Conservation (phyloP, 2,888 invertebrate species). For the Podabrus alpinus region DNA sequence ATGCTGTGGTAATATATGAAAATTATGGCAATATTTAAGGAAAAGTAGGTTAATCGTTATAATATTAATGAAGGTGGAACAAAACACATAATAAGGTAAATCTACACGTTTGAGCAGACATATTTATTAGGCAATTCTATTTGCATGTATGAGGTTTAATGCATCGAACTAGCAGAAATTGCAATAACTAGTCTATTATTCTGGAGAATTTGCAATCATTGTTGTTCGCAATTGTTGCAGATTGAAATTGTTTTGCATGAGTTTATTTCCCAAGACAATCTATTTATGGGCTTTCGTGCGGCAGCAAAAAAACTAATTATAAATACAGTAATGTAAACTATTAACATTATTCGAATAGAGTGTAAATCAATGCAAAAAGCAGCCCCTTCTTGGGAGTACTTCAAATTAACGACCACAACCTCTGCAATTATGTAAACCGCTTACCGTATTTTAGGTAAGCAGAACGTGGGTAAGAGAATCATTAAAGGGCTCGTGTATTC, state of each 20-base stretch:
- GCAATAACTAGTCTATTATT: conserved; percentile 11
- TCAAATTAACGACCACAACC: conserved; percentile 32
- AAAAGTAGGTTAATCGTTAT: not conserved
- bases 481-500: conserved; percentile 28
- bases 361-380: conserved; percentile 32
- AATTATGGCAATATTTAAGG: not conserved
- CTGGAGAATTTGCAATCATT: conserved; percentile 3
- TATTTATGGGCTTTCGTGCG: not conserved
- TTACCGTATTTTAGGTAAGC: conserved; percentile 25
- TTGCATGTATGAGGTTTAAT: conserved; percentile 12
- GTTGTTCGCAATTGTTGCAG: conserved; percentile 1
- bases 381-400: conserved; percentile 19
- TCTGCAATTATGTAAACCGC: conserved; percentile 30
- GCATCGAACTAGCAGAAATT: conserved; percentile 8
- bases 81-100: not conserved
- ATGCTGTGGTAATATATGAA: not conserved
- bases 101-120: not conserved
- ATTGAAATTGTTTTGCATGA: not conserved
- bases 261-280: not conserved
- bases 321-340: conserved; percentile 2
- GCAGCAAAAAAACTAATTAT: not conserved
- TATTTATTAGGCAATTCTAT: conserved; percentile 6
- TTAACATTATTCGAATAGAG: conserved; percentile 24
- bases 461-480: conserved; percentile 28
- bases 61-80: not conserved